Evolutionary conservation across 2,797 vertebrate species (phyloP).

Genomic region (Sparus aurata): DNA sequence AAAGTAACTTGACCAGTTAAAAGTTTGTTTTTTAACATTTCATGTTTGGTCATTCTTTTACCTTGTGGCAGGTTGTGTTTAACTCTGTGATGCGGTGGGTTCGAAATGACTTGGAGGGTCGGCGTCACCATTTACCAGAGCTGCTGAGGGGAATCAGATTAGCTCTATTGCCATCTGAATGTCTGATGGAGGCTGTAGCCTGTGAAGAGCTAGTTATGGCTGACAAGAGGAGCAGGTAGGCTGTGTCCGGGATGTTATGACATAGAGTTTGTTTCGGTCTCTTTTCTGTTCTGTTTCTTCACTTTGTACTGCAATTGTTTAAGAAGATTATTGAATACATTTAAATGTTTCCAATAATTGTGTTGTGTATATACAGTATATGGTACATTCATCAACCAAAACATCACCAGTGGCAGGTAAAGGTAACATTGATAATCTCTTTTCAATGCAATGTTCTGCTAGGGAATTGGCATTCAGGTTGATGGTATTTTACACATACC

Average conservation of each 20-base stretch:
- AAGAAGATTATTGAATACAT: background rate
- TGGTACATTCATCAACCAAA: too few relatives aligned
- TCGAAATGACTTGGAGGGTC: conserved; percentile 86
- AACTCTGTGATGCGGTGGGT: conserved; percentile 94
- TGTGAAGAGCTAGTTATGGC: conserved; percentile 91
- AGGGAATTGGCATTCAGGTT: too few relatives aligned
- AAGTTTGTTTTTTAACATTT: background rate
- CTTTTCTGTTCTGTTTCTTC: background rate
- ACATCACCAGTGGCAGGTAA: too few relatives aligned
- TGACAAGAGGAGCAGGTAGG: conserved; percentile 88
- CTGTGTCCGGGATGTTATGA: conserved; percentile 14
- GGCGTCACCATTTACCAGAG: conserved; percentile 89
- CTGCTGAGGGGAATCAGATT: conserved; percentile 90
- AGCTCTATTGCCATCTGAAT: conserved; percentile 92
- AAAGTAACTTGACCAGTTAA: background rate
- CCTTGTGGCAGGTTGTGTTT: conserved; percentile 86
- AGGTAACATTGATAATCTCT: too few relatives aligned
- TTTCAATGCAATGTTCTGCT: too few relatives aligned
- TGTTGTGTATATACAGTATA: too few relatives aligned
- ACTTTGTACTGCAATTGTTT: background rate
- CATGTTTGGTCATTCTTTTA: background rate
- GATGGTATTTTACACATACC: too few relatives aligned
- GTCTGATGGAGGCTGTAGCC: conserved; percentile 90
- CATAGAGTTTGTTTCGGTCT: background rate
- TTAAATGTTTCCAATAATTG: background rate